Conservation (phyloP, 2,888 invertebrate species). For the Oxystoma pomonae region DNA sequence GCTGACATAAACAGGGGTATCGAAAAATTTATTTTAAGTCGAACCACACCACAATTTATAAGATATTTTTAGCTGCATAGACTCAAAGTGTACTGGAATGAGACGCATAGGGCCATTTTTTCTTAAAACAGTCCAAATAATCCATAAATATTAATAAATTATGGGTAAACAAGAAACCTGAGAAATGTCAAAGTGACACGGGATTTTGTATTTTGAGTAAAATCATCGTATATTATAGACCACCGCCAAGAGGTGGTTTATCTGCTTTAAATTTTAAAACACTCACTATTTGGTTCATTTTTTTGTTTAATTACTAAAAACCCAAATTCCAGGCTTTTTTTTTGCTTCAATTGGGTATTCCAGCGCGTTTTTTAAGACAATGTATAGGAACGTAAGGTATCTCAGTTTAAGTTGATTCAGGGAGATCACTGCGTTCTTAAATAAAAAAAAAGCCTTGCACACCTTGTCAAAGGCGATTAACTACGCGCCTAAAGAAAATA, state of each 20-base stretch:
- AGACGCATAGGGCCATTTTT: background rate
- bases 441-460: too few species aligned
- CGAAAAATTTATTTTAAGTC: background rate
- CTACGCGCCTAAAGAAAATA: too few species aligned
- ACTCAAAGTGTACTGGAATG: background rate
- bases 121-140: background rate
- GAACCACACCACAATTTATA: background rate
- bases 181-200: background rate
- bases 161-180: background rate
- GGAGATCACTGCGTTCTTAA: too few species aligned
- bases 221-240: background rate
- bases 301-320: background rate
- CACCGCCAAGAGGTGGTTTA: background rate
- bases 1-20: background rate
- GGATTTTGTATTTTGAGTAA: background rate
- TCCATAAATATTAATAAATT: background rate
- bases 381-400: too few species aligned
- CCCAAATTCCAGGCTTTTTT: too few species aligned
- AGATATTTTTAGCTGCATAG: background rate
- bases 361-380: too few species aligned
- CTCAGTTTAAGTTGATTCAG: too few species aligned
- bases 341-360: too few species aligned
- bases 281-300: background rate
- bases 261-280: background rate
- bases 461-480: too few species aligned